Base-by-base conservation (phyloP, 2,113 vertebrate species). In the Albula goreensis region DNA sequence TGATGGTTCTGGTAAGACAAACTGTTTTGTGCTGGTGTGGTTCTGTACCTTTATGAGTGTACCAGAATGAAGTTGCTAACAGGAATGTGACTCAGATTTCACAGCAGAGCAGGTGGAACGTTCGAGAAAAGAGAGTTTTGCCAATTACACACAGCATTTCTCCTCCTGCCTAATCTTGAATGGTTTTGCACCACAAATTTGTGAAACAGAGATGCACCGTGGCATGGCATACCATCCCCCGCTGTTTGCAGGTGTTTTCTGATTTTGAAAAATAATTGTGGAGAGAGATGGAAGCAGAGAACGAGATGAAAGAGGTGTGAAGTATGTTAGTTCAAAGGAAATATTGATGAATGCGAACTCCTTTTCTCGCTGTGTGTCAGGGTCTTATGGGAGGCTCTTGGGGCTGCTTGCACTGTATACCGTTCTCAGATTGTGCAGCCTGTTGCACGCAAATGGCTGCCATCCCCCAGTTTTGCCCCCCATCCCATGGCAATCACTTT, bases 281-380 rank as follows among this genome's bases (percentile, higher is more conserved):
- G 56, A 86, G 79, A 10, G 78, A 81, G 78, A 22, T 66, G 60
- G 60, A 81, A 50, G 79, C 3, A 15, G 81, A 51, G 48, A 50
- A 78, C 50, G n/a, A 60, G 80, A 87, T 57, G 82, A 60, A 86
- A 85, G 84, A 56, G 88, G 85, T 41, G 50, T 17, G 7, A 5
- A 10, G 49, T 52, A 4, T 51, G 22, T 49, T 12, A n/a, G 57
- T 81, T 86, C n/a, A 86, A 81, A 81, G 79, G 57, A 50, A 70
- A 56, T 12, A 60, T 80, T 50, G 60, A 70, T 49, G 19, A 70
- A 25, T 41, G 60, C 78, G n/a, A 17, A 12, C 48, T 49, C 78
- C 53, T 19, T 25, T 52, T 51, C 2, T 50, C 4, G 4, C 12
- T 50, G 5, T 81, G 25, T 50, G 50, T 51, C 48, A 11, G 15